Base-by-base conservation (phyloP, 2,888 invertebrate genomes). In the Dione vanillae region DNA sequence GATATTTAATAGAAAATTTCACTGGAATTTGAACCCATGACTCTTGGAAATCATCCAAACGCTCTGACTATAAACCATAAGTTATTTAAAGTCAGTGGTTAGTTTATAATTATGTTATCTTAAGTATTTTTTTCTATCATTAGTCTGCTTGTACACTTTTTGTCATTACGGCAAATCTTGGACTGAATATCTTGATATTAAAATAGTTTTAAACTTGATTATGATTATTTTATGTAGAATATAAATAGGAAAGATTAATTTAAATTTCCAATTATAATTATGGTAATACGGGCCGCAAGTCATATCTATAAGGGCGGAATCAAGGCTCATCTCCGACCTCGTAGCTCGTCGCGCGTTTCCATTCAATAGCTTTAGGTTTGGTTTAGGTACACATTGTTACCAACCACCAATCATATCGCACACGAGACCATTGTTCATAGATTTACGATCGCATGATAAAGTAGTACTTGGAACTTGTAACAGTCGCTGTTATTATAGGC, bases 371-470 rank as follows among this genome's bases (percentile, higher is more conserved):
- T 3, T n/a, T n/a, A n/a, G n/a, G n/a, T n/a, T n/a, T n/a, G n/a
- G n/a, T n/a, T n/a, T 27, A 27, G 27, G 74, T 70, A 75, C 75
- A 74, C 78, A 82, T 82, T 82, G 82, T 83, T 82, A 78, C 70
- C 78, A 77, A 77, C 78, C 78, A 80, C 79, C 79, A 82, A 84
- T 83, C 78, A 79, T 77, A 84, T 83, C 81, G 75, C 75, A 75
- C 78, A 76, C 76, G 74, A 76, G 74, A 74, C 79, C 77, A 80
- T 82, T 81, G 77, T 81, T 78, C 77, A 75, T 77, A 77, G 73
- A 72, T 76, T 74, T 74, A 80, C 70, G 74, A 71, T 75, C 70
- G 69, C 73, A 70, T 74, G 72, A 74, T 76, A 69, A 75, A 51
- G 58, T 64, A 37, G 62, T 64, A 64, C 68, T 69, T 64, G 54